Conservation (phyloP, 2,888 invertebrate species). For the Cheilosia pagana region DNA sequence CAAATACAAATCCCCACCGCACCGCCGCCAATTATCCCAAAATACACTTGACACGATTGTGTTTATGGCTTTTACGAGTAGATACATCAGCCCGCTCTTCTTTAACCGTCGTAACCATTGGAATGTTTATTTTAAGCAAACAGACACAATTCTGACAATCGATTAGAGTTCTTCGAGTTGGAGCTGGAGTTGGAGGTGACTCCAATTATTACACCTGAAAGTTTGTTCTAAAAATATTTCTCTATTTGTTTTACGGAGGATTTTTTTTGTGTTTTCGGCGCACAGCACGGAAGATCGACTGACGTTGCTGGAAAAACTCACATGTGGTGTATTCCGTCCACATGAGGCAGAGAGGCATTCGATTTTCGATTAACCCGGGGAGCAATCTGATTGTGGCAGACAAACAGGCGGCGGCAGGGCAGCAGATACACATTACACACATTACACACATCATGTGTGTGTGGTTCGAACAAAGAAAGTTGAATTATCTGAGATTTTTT, state of each 20-base stretch:
- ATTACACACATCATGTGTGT: slow-evolving; percentile 41
- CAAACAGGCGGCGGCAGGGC: slow-evolving; percentile 63
- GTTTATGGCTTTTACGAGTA: background rate
- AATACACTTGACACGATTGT: slow-evolving; percentile 20
- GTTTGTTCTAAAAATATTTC: slow-evolving; percentile 39
- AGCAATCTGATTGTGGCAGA: slow-evolving; percentile 69
- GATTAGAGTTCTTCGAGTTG: slow-evolving; percentile 2
- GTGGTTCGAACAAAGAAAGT: slow-evolving; percentile 64
- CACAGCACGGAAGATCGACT: slow-evolving; percentile 23
- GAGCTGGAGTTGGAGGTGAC: slow-evolving; percentile 28
- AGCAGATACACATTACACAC: slow-evolving; percentile 4
- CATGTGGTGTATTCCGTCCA: slow-evolving; percentile 43
- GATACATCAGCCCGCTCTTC: slow-evolving; percentile 12
- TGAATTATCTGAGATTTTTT: slow-evolving; percentile 57
- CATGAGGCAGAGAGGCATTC: slow-evolving; percentile 43
- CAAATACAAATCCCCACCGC: background rate
- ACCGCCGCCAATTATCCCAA: background rate
- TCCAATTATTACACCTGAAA: slow-evolving; percentile 62
- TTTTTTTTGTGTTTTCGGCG: slow-evolving; percentile 8
- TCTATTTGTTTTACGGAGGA: slow-evolving; percentile 30
- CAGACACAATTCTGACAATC: slow-evolving; percentile 31
- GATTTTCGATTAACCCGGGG: slow-evolving; percentile 64
- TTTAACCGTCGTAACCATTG: background rate
- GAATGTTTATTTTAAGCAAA: slow-evolving; percentile 53
- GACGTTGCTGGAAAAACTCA: slow-evolving; percentile 18